Base-by-base conservation (phyloP, 2,888 invertebrate genomes). In the Bruchidius siliquastri region DNA sequence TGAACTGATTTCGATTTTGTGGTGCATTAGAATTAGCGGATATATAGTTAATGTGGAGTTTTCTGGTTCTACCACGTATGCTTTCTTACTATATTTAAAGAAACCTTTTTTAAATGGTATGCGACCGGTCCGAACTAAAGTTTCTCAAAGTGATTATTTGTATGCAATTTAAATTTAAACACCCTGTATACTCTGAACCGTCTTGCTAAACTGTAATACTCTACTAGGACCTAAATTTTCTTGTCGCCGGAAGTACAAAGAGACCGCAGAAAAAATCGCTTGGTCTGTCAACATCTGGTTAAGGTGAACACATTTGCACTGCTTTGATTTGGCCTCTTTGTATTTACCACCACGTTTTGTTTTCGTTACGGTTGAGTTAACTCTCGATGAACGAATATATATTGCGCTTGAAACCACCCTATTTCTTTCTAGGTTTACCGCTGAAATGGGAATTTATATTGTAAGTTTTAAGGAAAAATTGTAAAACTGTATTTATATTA, bases 401-500 rank as follows among this genome's bases (percentile, higher is more conserved):
- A 32, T 73, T 71, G 21, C 49, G 13, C 70, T 67, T 30, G 49
- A 20, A 20, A 69, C 20, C 22, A n/a, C 8, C 21, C 26, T 68
- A n/a, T 20, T 74, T 67, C 22, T 71, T 67, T 66, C 30, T 70
- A 32, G 21, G 13, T 77, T 32, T 70, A 78, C 77, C 78, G 76
- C 76, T 71, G 76, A 75, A 75, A 13, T 49, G 76, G 77, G 76
- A 76, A 77, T 79, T 78, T 76, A 73, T 73, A 71, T 67, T 71
- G 21, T 20, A 67, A 67, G 72, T 74, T 77, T 76, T 76, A n/a
- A n/a, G 75, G 73, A 71, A 77, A 76, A 78, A 79, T 75, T 79
- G 78, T 80, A 76, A 81, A 79, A 78, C 77, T 80, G 80, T 80
- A 79, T 78, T 81, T 79, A 80, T 81, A 77, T 81, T 77, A 72